Conservation (phyloP, 2,113 vertebrate genomes). For the Caloenas nicobarica region DNA sequence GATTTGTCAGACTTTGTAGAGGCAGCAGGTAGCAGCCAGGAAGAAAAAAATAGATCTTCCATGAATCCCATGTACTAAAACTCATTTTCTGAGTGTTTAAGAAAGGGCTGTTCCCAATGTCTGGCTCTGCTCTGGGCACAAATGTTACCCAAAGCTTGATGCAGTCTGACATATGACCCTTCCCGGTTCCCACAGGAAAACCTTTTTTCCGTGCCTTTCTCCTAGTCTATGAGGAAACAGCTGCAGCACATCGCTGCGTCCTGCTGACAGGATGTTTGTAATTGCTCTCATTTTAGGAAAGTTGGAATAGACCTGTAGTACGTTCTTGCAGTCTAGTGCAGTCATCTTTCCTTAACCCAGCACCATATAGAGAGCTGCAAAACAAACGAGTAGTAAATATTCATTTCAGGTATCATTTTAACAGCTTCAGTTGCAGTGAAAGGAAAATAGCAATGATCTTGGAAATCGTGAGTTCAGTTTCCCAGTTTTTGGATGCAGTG, state of each 20-base stretch:
- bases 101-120: neutral
- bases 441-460: neutral
- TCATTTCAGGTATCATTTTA: neutral
- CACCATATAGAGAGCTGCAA: neutral
- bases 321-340: neutral
- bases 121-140: neutral
- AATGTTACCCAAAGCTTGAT: neutral
- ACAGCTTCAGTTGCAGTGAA: neutral
- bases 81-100: neutral
- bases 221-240: conserved; percentile 19
- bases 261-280: neutral
- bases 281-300: neutral
- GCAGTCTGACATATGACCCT: neutral
- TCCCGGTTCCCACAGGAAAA: neutral
- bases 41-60: neutral
- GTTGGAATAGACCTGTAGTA: neutral
- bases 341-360: neutral
- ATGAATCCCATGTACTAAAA: neutral
- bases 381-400: neutral
- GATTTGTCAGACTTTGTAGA: neutral
- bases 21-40: neutral
- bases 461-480: neutral
- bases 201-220: neutral
- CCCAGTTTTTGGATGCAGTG: neutral
- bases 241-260: neutral